Evolutionary conservation across 2,113 vertebrate genomes (phyloP).

Genomic region (Spea multiplicata): DNA sequence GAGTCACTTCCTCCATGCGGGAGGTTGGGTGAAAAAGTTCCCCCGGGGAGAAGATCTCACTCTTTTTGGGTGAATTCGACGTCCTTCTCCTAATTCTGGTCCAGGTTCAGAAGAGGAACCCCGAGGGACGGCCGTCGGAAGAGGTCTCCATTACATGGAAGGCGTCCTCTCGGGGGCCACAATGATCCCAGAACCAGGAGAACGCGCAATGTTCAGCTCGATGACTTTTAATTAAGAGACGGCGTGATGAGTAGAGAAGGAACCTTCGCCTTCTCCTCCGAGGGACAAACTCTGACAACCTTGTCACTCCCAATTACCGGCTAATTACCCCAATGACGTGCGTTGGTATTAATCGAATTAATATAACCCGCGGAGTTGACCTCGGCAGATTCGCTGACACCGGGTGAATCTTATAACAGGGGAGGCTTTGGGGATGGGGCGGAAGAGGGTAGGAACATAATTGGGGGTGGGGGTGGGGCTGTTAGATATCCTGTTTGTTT

Average conservation of each 20-base stretch:
- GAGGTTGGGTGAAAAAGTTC: too few relatives aligned
- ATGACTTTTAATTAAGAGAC: conserved; percentile 57
- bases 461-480: conserved; percentile 1
- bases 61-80: too few relatives aligned
- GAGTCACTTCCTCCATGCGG: too few relatives aligned
- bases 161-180: background rate
- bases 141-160: background rate
- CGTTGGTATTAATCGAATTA: conserved; percentile 70
- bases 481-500: conserved; percentile 12
- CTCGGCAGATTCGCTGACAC: conserved; percentile 60
- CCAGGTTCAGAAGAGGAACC: too few relatives aligned
- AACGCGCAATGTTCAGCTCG: background rate
- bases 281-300: conserved; percentile 61
- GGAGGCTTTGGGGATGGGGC: background rate
- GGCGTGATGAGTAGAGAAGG: conserved; percentile 44
- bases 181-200: background rate
- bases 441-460: background rate
- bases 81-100: too few relatives aligned
- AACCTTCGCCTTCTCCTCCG: conserved; percentile 50
- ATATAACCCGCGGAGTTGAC: conserved; percentile 52
- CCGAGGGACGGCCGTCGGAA: background rate
- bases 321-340: conserved; percentile 65
- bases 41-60: too few relatives aligned
- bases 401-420: conserved; percentile 46
- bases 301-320: conserved; percentile 65